These are phyloP conservation scores for Podargus strigoides DNA, from an alignment of 2,797 vertebrate genomes.

Conservation along the genomic window DNA sequence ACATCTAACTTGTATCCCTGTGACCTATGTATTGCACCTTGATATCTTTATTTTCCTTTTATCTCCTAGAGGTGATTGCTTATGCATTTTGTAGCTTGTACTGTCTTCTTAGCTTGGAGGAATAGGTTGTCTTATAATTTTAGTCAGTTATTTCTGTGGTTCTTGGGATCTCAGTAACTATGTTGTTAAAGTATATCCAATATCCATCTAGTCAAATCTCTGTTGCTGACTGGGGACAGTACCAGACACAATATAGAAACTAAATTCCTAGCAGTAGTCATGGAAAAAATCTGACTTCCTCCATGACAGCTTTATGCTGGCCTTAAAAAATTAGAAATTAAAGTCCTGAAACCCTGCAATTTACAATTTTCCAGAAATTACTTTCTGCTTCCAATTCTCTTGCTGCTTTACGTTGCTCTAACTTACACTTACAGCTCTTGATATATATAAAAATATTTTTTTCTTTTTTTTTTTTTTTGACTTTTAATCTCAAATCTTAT, in stretches of 20 bases:
- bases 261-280: not conserved
- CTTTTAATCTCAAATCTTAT: no score
- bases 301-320: not conserved
- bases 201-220: not conserved
- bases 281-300: not conserved
- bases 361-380: not conserved
- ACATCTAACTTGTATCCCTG: not conserved
- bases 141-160: not conserved
- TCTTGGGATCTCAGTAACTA: not conserved
- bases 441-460: no score
- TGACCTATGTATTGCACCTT: not conserved
- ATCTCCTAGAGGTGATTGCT: not conserved
- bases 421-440: no score
- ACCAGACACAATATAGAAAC: not conserved
- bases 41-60: not conserved
- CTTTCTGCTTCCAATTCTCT: no score
- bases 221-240: not conserved
- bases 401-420: no score
- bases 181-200: not conserved
- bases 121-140: not conserved
- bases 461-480: no score
- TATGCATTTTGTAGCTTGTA: not conserved
- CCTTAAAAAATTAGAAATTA: not conserved
- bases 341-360: not conserved
- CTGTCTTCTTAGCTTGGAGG: not conserved